Percentiles rank a stretch among this genome's conserved stretches.
Conservation (phyloP, 2,888 invertebrate genomes). For the Aplocera efformata region DNA sequence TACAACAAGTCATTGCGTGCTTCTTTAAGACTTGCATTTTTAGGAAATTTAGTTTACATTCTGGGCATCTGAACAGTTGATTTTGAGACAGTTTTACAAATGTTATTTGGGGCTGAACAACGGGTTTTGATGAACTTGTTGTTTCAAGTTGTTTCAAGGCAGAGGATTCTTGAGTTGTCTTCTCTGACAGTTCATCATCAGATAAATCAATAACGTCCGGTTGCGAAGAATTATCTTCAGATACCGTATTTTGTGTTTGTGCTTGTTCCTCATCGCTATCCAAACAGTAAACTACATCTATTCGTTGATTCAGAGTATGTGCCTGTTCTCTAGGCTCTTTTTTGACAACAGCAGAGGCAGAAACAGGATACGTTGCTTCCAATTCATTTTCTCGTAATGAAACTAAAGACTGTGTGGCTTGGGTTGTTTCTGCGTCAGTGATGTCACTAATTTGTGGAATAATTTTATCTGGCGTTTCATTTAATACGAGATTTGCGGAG, state of each 20-base stretch:
- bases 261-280: slow-evolving; percentile 67
- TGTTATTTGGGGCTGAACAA: not conserved
- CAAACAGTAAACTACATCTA: slow-evolving; percentile 38
- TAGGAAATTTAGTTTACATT: slow-evolving; percentile 33
- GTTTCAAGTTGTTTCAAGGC: not conserved
- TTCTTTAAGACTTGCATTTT: slow-evolving; percentile 40
- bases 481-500: not conserved
- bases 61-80: slow-evolving; percentile 44
- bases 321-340: slow-evolving; percentile 31
- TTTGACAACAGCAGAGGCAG: slow-evolving; percentile 37
- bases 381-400: slow-evolving; percentile 7
- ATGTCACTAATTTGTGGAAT: slow-evolving; percentile 3
- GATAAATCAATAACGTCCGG: slow-evolving; percentile 41
- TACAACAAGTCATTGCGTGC: slow-evolving; percentile 36
- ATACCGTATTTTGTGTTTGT: not conserved
- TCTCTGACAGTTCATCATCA: slow-evolving; percentile 32
- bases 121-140: too few relatives aligned
- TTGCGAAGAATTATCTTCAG: slow-evolving; percentile 12
- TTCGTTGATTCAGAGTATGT: slow-evolving; percentile 2
- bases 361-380: slow-evolving; percentile 1
- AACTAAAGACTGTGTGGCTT: slow-evolving; percentile 8
- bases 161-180: not conserved
- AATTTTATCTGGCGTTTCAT: not conserved
- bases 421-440: slow-evolving; percentile 5
- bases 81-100: slow-evolving; percentile 14